These are phyloP conservation scores for Peromyscus attwateri DNA, from an alignment of 2,797 vertebrate genomes.

Conservation along the genomic window DNA sequence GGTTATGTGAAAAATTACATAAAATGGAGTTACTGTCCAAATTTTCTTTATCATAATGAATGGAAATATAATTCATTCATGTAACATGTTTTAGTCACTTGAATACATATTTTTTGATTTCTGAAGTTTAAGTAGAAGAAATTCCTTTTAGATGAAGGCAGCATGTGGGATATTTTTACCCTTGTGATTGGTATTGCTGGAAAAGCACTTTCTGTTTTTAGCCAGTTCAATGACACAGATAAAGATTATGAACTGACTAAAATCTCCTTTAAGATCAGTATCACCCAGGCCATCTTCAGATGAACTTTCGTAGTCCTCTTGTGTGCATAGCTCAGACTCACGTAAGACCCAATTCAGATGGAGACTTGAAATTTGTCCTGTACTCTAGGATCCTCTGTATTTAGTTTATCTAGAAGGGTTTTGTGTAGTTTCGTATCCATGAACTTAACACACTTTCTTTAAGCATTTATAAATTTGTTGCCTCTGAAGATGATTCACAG, in stretches of 20 bases:
- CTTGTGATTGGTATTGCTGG: neutral
- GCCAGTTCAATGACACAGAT: neutral
- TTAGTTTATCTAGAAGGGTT: constrained; percentile 34
- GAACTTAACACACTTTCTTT: neutral
- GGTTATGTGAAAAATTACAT: neutral
- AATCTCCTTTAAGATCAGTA: neutral
- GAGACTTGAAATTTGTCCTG: neutral
- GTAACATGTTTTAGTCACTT: neutral
- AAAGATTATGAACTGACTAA: neutral
- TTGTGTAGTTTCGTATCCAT: neutral
- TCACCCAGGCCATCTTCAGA: neutral
- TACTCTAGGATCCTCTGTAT: neutral
- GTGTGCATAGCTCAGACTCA: neutral
- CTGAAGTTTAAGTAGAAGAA: neutral
- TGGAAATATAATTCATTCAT: neutral
- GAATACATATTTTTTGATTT: constrained; percentile 26
- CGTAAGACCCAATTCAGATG: neutral
- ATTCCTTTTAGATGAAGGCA: neutral
- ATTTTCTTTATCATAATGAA: constrained; percentile 37
- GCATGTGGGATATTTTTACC: neutral
- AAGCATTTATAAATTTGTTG: neutral
- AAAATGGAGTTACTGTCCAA: neutral
- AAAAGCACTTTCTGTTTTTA: neutral
- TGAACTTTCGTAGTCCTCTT: neutral
- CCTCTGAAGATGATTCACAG: neutral